Base-by-base conservation (phyloP, 2,113 vertebrate species). In the Anser brachyrhynchus region DNA sequence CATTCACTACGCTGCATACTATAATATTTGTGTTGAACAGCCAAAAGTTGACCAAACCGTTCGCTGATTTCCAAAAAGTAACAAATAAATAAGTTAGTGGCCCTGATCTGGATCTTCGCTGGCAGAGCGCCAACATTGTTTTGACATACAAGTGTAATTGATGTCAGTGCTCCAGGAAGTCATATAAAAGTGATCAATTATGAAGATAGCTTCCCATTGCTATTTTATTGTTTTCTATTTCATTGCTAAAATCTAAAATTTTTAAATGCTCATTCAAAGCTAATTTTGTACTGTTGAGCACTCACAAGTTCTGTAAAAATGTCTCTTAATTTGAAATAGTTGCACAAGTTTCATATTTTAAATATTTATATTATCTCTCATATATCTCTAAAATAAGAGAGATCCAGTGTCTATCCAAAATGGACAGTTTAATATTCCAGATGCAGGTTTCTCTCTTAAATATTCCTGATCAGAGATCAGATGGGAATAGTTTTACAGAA, bases 91-190 rank as follows among this genome's bases (percentile, higher is more conserved):
- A 55, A 76, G 91, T 76, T 12, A 1, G 13, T 70, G 59, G 11
- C 37, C 20, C 33, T 52, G n/a, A 35, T 54, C 33, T 14, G 77
- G 54, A 49, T 94, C 77, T 82, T 84, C 2, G 0, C 70, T 93
- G 96, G 90, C 92, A 51, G 22, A 19, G 39, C 58, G 87, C 96
- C 96, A 87, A 21, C 64, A 87, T 89, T 87, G 92, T 93, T 96
- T 92, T 96, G 95, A 96, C 89, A 89, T 46, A 26, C 31, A 6
- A 46, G 62, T 14, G 9, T 79, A 85, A 95, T 71, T 91, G 71
- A 94, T 96, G 92, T 44, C 87, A 9, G 81, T 74, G 81, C 13
- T 96, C 49, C 87, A 95, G 96, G 96, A 97, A 97, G 95, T 97
- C 71, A 85, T 97, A 93, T 84, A 91, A 79, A 89, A 71, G 84